phyloP scores from a whole-genome alignment of 2,888 invertebrate species.

The Amphipoea oculea region DNA sequence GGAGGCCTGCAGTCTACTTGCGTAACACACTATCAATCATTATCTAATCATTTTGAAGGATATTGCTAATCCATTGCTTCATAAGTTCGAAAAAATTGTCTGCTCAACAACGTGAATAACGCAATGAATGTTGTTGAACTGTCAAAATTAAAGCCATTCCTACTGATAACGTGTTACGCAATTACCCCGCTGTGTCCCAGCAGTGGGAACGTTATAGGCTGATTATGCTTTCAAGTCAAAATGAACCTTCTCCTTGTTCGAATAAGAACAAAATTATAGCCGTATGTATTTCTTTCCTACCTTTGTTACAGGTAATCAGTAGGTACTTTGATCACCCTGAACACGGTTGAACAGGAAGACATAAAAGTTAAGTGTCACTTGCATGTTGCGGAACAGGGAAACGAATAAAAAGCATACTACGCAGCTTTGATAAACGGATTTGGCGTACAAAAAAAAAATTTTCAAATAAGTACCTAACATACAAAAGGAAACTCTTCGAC shows the following conservation, averaged over 20 bases:
- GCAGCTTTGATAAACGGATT: slow-evolving; percentile 5
- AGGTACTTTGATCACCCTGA: slow-evolving; percentile 35
- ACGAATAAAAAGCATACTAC: not conserved
- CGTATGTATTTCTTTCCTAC: slow-evolving; percentile 7
- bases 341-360: slow-evolving; percentile 41
- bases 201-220: no score
- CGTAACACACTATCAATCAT: no score
- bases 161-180: no score
- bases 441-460: not conserved
- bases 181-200: not conserved
- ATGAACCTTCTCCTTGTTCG: not conserved
- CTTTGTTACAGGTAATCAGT: not conserved
- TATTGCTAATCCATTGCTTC: no score
- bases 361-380: slow-evolving; percentile 35
- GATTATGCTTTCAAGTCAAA: not conserved
- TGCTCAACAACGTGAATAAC: no score
- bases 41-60: no score
- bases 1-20: not conserved
- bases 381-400: not conserved
- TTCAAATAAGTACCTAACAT: not conserved
- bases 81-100: no score
- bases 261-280: not conserved
- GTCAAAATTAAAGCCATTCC: no score
- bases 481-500: not conserved
- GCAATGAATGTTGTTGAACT: no score